These are phyloP conservation scores for Ptychobarbus kaznakovi DNA, from an alignment of 2,797 vertebrate species.

Conservation along the genomic window DNA sequence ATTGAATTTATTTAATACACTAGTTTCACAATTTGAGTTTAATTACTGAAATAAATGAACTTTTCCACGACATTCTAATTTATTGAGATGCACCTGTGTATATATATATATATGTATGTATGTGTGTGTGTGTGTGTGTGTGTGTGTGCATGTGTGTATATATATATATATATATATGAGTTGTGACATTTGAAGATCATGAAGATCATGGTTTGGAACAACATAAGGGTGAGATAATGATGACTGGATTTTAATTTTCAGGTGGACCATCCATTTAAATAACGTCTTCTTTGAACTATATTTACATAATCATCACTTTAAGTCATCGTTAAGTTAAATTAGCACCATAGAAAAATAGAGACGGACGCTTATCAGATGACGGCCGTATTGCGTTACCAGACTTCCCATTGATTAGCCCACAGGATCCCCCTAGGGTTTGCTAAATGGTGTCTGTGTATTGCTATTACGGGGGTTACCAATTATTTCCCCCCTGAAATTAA, in stretches of 20 bases:
- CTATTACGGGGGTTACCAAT: conserved; percentile 81
- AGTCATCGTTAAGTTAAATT: conserved; percentile 21
- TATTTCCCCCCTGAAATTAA: conserved; percentile 86
- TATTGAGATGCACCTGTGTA: too few relatives aligned
- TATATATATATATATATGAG: not conserved
- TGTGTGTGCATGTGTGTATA: too few relatives aligned
- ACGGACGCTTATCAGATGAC: conserved; percentile 51
- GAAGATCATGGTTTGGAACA: not conserved
- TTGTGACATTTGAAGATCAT: not conserved
- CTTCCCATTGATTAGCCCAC: conserved; percentile 63
- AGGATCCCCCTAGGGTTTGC: conserved; percentile 68
- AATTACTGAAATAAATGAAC: too few relatives aligned
- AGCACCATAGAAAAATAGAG: conserved; percentile 35
- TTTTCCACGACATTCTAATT: too few relatives aligned
- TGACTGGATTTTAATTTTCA: not conserved
- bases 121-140: too few relatives aligned
- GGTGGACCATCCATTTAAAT: not conserved
- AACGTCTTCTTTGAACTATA: not conserved
- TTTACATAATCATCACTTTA: conserved; percentile 25
- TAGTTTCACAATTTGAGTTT: too few relatives aligned
- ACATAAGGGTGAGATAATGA: not conserved
- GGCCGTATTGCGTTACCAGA: conserved; percentile 58
- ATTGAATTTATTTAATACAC: too few relatives aligned
- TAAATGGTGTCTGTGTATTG: conserved; percentile 76
- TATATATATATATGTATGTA: too few relatives aligned